These are phyloP conservation scores for Nycticorax nycticorax DNA, from an alignment of 2,113 vertebrate species.

Conservation along the genomic window DNA sequence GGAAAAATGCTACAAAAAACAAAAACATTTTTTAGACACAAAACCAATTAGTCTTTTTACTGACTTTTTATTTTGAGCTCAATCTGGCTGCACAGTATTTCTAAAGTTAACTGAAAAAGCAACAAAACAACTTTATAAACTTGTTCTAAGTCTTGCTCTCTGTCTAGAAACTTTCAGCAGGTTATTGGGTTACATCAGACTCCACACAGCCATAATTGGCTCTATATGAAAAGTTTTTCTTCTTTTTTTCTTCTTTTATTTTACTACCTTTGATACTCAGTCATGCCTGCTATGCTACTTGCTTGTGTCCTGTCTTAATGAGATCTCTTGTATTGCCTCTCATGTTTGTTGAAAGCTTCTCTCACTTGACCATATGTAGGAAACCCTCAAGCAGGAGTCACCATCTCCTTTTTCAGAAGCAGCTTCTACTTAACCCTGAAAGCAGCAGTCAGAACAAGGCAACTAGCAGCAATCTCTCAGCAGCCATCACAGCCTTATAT, in stretches of 20 bases:
- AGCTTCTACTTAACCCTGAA: neutral
- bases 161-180: neutral
- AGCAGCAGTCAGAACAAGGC: neutral
- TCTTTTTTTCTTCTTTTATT: neutral
- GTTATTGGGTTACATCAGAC: neutral
- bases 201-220: fast-evolving
- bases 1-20: neutral
- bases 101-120: neutral
- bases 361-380: neutral
- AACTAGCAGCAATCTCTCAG: neutral
- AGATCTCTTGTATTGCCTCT: neutral
- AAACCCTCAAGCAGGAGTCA: neutral
- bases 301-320: neutral
- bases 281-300: neutral
- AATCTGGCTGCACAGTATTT: neutral
- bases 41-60: neutral
- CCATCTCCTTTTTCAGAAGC: neutral
- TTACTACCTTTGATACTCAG: neutral
- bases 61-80: neutral
- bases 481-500: neutral
- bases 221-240: neutral
- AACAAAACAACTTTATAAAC: neutral
- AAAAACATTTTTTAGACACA: neutral
- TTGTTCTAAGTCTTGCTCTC: neutral
- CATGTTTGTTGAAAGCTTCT: neutral